phyloP scores from a whole-genome alignment of 2,113 vertebrate genomes.

The Myodes glareolus region DNA sequence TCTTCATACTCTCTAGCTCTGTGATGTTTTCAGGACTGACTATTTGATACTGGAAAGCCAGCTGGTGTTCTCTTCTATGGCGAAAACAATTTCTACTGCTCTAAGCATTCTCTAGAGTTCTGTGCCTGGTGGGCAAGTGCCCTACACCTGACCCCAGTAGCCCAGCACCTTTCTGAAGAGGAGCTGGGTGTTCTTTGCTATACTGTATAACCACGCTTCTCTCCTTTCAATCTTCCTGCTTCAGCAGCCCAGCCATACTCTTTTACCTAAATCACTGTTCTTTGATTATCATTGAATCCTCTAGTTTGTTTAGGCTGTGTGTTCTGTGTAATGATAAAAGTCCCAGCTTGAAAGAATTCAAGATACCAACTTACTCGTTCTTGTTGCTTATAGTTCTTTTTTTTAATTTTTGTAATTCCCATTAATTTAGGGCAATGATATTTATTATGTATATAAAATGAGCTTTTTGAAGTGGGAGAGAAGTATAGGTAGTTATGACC shows the following conservation, averaged over 20 bases:
- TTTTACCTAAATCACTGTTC: background rate
- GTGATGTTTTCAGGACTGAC: background rate
- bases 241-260: background rate
- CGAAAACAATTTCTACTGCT: background rate
- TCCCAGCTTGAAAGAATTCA: background rate
- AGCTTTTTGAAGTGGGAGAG: slow-evolving; percentile 3
- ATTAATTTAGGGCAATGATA: slow-evolving; percentile 1
- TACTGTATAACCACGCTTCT: background rate
- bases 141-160: background rate
- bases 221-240: background rate
- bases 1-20: background rate
- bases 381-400: background rate
- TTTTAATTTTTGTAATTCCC: background rate
- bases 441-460: slow-evolving; percentile 41
- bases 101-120: background rate
- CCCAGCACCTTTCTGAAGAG: background rate
- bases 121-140: background rate
- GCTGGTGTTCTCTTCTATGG: background rate
- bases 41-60: background rate
- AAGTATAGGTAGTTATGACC: background rate
- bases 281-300: background rate
- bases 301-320: background rate
- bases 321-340: slow-evolving; percentile 20
- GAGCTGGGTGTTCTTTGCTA: background rate
- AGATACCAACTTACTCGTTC: background rate